Evolutionary conservation across 2,113 vertebrate species (phyloP).

Genomic region (Neopipo cinnamomea): DNA sequence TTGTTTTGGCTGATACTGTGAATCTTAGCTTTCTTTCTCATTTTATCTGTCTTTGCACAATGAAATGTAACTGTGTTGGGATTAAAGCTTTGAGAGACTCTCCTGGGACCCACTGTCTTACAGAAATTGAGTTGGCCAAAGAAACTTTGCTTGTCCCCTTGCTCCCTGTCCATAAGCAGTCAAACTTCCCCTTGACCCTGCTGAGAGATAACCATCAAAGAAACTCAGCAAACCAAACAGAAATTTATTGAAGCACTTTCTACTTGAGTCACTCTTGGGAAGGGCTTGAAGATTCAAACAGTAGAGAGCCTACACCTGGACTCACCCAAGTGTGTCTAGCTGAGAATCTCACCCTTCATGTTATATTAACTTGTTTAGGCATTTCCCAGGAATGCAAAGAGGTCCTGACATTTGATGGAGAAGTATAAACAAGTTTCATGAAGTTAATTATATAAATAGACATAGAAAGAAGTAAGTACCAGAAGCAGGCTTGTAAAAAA

Average conservation of each 20-base stretch:
- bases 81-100: not conserved
- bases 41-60: not conserved
- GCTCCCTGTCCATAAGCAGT: not conserved
- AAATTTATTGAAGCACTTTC: not conserved
- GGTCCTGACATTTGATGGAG: not conserved
- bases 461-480: not conserved
- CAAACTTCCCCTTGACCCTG: not conserved
- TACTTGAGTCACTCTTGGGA: not conserved
- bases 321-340: not conserved
- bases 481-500: not conserved
- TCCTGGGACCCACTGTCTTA: rapidly evolving
- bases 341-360: not conserved
- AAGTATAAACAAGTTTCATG: slow-evolving; percentile 2
- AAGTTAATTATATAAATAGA: not conserved
- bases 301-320: not conserved
- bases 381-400: not conserved
- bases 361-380: not conserved
- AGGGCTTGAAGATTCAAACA: not conserved
- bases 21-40: not conserved
- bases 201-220: not conserved
- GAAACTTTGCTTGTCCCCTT: not conserved
- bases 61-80: not conserved
- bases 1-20: rapidly evolving
- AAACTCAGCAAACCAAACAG: not conserved
- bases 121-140: not conserved